Conservation (phyloP, 2,888 invertebrate genomes). For the Drosophila niveifrons region DNA sequence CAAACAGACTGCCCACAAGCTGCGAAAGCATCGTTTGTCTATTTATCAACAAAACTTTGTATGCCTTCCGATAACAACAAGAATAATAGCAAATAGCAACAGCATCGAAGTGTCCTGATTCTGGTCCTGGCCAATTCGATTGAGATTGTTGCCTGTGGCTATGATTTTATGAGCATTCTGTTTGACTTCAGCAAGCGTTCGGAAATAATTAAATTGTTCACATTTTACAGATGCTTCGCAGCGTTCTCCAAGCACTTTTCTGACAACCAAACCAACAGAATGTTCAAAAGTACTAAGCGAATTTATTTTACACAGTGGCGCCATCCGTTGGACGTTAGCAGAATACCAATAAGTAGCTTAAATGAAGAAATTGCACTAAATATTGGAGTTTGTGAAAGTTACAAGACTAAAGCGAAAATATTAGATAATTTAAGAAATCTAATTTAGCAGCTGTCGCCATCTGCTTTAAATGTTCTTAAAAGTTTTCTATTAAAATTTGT, state of each 20-base stretch:
- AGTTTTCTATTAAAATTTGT: neutral
- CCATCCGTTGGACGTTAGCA: constrained; percentile 39
- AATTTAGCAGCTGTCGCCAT: constrained; percentile 1
- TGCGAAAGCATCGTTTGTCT: constrained; percentile 48
- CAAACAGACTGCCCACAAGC: constrained; percentile 46
- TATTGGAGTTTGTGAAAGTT: constrained; percentile 8
- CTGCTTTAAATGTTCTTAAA: neutral
- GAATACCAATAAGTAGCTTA: constrained; percentile 7
- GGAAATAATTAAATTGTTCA: constrained; percentile 74
- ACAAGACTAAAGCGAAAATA: constrained; percentile 2
- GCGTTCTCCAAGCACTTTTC: constrained; percentile 39
- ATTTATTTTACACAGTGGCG: constrained; percentile 21
- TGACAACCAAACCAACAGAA: constrained; percentile 36
- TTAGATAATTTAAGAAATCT: constrained; percentile 4
- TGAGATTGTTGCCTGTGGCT: constrained; percentile 77
- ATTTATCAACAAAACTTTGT: constrained; percentile 69
- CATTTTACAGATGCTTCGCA: constrained; percentile 57
- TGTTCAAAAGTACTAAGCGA: constrained; percentile 24
- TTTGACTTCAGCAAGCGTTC: constrained; percentile 63
- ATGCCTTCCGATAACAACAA: constrained; percentile 60
- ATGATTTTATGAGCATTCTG: constrained; percentile 75
- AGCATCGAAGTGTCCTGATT: constrained; percentile 53
- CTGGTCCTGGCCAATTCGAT: constrained; percentile 69
- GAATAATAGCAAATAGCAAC: constrained; percentile 23
- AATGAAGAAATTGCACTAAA: constrained; percentile 10